Base-by-base conservation (phyloP, 2,888 invertebrate species). In the Netelia melanura region DNA sequence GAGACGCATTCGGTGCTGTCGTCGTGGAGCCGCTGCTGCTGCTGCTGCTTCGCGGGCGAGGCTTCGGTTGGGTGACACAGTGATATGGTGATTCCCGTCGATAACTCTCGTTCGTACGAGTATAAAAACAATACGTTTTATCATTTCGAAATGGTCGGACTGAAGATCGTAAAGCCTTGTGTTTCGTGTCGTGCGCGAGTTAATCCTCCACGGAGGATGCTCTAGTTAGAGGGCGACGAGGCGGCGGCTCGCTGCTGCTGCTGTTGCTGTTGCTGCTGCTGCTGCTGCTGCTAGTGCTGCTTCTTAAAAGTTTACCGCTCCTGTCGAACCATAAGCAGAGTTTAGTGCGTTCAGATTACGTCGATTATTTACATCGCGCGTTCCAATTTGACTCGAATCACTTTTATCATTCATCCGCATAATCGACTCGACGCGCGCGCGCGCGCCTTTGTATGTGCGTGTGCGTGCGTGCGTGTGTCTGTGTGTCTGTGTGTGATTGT, bases 201-300 rank as follows among this genome's bases (percentile, higher is more conserved):
- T 56, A 68, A 80, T 82, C 76, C 76, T 79, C 56, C 17, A 21
- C 65, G 72, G 75, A 85, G 82, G 85, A 85, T 85, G 85, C 83
- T 85, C 85, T 85, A 85, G 85, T 85, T 74, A 38, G 72, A 25
- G 82, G 76, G 71, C 77, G 80, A 70, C 85, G 85, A 71, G 83
- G 85, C 83, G 83, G 75, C 62, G 75, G 79, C 76, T 76, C 76
- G 85, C 76, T 85, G 81, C 84, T 81, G 67, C 70, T 81, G 71
- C 79, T 56, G 44, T 56, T 61, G 56, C 58, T 70, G 23, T 25
- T 17, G 56, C 17, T 25, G 56, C 67, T 23, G 67, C 14, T 44
- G 77, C 54, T 21, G 43, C 71, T 44, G 68, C 10, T 54, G 14
- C 3, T 54, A 14, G 54, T 54, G 54, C 14, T n/a, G n/a, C 14